Percentiles rank a stretch among this genome's conserved stretches.
Evolutionary conservation across 1,140 invertebrate species (phyloP).

Genomic region (Argopecten irradians): DNA sequence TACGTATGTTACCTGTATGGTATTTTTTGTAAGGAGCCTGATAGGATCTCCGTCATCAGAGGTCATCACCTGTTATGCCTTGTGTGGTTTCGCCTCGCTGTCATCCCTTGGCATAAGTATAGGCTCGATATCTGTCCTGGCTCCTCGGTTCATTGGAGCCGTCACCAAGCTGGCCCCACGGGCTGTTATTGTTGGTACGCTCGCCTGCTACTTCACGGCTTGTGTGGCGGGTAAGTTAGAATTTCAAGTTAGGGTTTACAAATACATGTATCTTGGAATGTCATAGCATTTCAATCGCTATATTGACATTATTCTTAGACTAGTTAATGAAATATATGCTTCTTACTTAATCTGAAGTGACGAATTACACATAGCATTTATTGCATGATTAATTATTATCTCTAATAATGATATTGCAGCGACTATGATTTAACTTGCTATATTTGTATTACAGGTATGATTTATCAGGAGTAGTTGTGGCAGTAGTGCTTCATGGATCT

Average conservation of each 20-base stretch:
- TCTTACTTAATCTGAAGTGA: too few species aligned
- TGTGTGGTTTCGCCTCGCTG: neutral
- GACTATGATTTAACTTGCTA: too few species aligned
- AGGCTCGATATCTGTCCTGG: neutral
- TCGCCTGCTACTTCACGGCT: neutral
- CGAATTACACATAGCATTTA: too few species aligned
- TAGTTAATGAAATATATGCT: too few species aligned
- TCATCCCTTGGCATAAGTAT: neutral
- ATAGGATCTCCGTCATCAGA: neutral
- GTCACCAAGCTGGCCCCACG: neutral
- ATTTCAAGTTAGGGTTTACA: too few species aligned
- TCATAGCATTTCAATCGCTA: too few species aligned
- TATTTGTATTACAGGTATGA: conserved; percentile 21
- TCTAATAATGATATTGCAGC: too few species aligned
- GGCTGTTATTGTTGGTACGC: neutral
- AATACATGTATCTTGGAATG: too few species aligned
- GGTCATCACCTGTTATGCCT: neutral
- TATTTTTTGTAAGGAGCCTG: neutral
- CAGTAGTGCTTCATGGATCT: neutral
- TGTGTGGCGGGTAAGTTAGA: neutral
- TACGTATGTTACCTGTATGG: too few species aligned
- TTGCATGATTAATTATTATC: too few species aligned
- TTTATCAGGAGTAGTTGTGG: neutral
- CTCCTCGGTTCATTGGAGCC: neutral
- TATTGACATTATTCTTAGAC: too few species aligned